Evolutionary conservation across 2,888 invertebrate genomes (phyloP).

Genomic region (Erynnis tages): DNA sequence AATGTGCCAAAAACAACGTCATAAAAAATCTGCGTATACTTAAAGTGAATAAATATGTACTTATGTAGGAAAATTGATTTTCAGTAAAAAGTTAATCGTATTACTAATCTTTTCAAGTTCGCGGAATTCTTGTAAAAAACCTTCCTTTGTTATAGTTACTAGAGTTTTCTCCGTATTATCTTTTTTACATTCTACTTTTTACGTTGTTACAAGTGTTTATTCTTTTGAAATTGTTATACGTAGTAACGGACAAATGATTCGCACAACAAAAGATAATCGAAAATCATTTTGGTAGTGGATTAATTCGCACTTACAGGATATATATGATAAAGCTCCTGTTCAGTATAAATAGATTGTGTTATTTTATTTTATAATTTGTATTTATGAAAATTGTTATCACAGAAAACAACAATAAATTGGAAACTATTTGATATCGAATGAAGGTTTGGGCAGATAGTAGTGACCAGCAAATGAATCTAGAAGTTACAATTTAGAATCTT

Average conservation of each 20-base stretch:
- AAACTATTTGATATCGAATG: too few species aligned
- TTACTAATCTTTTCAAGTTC: conserved; percentile 33
- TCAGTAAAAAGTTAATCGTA: conserved; percentile 26
- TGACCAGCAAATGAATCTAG: too few species aligned
- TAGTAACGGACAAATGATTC: background rate
- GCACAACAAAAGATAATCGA: conserved; percentile 8
- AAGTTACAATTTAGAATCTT: too few species aligned
- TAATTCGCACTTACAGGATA: too few species aligned
- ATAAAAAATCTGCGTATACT: background rate
- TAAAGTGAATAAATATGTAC: conserved; percentile 31
- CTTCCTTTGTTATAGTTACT: conserved; percentile 26
- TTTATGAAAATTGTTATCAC: too few species aligned
- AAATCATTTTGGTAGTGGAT: background rate
- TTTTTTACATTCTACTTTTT: conserved; percentile 18
- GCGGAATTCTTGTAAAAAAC: conserved; percentile 24
- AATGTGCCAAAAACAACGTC: background rate
- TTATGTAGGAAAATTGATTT: conserved; percentile 13
- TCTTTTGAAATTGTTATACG: conserved; percentile 4
- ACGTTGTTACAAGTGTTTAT: background rate
- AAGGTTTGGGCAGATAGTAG: too few species aligned
- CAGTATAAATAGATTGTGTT: too few species aligned
- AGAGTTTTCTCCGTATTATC: conserved; percentile 21
- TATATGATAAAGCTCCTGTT: too few species aligned
- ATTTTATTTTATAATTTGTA: too few species aligned
- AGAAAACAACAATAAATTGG: too few species aligned